phyloP scores from a whole-genome alignment of 64 coral and sea anemone species.

The Montipora efflorescens region DNA sequence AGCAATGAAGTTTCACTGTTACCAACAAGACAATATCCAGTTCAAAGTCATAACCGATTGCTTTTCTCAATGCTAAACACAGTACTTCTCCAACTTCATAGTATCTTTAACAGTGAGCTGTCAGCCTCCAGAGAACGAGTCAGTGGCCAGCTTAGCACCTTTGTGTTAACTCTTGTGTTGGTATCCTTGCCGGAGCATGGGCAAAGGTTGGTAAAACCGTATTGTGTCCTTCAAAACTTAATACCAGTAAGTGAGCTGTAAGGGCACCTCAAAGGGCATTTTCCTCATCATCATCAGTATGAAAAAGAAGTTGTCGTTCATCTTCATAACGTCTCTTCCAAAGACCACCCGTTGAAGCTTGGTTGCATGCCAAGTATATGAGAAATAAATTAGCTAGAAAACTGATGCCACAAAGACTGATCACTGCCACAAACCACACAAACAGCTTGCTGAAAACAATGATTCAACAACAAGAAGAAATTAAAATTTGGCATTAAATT shows the following conservation, averaged over 20 bases:
- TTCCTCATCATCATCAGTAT: conserved; percentile 69
- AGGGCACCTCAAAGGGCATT: neutral
- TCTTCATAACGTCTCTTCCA: conserved; percentile 17
- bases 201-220: too few species aligned
- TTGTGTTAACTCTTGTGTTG: too few species aligned
- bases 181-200: too few species aligned
- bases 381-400: conserved; percentile 80
- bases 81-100: too few species aligned
- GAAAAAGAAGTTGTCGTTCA: conserved; percentile 74
- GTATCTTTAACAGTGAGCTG: too few species aligned
- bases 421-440: conserved; percentile 84
- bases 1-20: too few species aligned
- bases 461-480: neutral
- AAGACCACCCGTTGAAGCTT: conserved; percentile 19
- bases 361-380: conserved; percentile 78
- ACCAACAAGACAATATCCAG: too few species aligned
- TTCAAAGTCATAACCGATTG: too few species aligned
- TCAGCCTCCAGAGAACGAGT: too few species aligned
- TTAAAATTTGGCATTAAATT: neutral
- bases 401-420: conserved; percentile 76
- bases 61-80: too few species aligned
- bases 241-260: neutral
- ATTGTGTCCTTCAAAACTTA: neutral
- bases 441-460: conserved; percentile 76
- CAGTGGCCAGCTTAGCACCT: too few species aligned